Evolutionary conservation across 2,113 vertebrate species (phyloP).

Genomic region (Capreolus pygargus): DNA sequence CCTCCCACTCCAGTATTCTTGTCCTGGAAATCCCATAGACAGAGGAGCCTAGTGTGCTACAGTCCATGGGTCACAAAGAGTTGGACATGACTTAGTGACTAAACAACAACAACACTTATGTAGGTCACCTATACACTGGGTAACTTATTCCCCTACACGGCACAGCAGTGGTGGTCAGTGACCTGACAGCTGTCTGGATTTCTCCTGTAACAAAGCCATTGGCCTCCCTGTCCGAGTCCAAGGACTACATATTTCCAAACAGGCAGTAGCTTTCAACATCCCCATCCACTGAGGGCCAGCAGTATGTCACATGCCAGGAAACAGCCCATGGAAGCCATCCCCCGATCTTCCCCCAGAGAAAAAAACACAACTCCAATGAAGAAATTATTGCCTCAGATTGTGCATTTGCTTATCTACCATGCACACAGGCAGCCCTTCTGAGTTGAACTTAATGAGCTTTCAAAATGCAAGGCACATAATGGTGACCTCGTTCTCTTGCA

Average conservation of each 20-base stretch:
- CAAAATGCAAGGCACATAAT: neutral
- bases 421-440: neutral
- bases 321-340: neutral
- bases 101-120: neutral
- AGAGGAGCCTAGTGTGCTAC: neutral
- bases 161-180: neutral
- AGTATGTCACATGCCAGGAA: neutral
- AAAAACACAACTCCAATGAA: constrained; percentile 22
- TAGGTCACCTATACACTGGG: neutral
- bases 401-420: neutral
- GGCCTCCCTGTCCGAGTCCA: neutral
- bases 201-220: constrained; percentile 7
- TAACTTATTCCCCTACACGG: neutral
- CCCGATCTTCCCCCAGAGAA: neutral
- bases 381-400: neutral
- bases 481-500: neutral
- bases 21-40: neutral
- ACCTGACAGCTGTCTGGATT: neutral
- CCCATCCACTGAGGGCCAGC: neutral
- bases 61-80: neutral
- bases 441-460: neutral
- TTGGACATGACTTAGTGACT: neutral
- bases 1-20: neutral
- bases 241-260: neutral
- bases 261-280: constrained; percentile 17